Conservation (phyloP, 2,888 invertebrate species). For the Synergus umbraculus region DNA sequence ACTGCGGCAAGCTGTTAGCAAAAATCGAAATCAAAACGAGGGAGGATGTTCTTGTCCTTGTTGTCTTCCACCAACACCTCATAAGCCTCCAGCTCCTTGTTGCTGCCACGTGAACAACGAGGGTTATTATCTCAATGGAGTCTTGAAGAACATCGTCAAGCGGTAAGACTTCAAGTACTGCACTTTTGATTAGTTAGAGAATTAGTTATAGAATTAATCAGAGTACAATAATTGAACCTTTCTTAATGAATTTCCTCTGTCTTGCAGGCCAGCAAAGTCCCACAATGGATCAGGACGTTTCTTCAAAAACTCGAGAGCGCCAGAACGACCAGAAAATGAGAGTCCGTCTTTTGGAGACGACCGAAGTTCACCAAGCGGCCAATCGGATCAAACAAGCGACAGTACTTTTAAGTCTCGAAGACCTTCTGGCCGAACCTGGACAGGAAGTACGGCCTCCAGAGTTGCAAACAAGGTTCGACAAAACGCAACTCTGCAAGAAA, state of each 20-base stretch:
- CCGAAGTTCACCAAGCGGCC: conserved; percentile 91
- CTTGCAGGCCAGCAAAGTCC: conserved; percentile 58
- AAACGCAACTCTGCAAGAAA: conserved; percentile 70
- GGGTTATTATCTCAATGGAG: conserved; percentile 74
- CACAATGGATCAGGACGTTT: conserved; percentile 66
- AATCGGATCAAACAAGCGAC: conserved; percentile 84
- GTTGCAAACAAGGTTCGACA: conserved; percentile 69
- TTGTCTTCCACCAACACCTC: conserved; percentile 68
- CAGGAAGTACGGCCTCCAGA: conserved; percentile 67
- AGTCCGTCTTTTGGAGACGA: conserved; percentile 79
- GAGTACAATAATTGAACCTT: not conserved
- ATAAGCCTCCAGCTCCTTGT: conserved; percentile 69
- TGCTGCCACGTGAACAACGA: conserved; percentile 74
- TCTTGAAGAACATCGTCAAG: conserved; percentile 70
- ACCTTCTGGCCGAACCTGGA: conserved; percentile 69
- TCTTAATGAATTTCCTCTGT: not conserved
- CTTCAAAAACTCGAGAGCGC: conserved; percentile 63
- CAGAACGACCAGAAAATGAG: conserved; percentile 62
- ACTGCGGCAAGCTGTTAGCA: conserved; percentile 85
- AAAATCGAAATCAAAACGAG: conserved; percentile 78
- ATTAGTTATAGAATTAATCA: too few relatives aligned
- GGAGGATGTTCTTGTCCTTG: conserved; percentile 73
- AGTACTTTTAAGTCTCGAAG: conserved; percentile 72
- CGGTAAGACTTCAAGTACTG: conserved; percentile 40
- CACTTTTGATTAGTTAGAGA: too few relatives aligned